phyloP scores from a whole-genome alignment of 2,113 vertebrate species.

The Anseranas semipalmata region DNA sequence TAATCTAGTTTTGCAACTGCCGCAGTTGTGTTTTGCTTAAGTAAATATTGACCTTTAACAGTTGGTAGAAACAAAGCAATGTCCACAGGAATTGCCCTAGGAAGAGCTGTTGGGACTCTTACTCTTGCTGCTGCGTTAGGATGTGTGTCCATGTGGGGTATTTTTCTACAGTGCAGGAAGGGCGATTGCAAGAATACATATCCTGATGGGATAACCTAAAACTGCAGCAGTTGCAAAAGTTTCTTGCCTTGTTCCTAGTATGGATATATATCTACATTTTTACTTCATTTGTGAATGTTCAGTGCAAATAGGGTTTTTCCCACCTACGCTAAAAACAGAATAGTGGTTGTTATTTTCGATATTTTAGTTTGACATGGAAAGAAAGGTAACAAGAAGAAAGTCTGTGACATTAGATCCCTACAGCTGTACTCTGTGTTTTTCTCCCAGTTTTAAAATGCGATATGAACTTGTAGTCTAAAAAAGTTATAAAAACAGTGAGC shows the following conservation, averaged over 20 bases:
- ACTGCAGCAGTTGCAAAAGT: neutral
- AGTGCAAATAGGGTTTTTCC: neutral
- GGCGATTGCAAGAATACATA: neutral
- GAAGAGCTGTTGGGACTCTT: neutral
- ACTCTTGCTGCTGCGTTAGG: accelerated
- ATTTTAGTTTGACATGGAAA: neutral
- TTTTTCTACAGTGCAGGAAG: neutral
- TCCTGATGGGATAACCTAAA: neutral
- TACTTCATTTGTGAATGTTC: neutral
- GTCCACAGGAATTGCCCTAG: neutral
- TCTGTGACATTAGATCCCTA: neutral
- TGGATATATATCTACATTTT: neutral
- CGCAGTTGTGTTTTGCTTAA: neutral
- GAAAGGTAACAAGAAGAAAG: neutral
- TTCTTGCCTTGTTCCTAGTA: neutral
- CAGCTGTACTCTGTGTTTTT: neutral
- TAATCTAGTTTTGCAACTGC: neutral
- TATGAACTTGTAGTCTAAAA: neutral
- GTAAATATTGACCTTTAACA: neutral
- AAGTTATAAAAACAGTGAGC: neutral
- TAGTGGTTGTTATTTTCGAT: neutral
- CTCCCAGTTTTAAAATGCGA: neutral
- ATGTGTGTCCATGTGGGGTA: neutral
- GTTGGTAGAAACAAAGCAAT: neutral
- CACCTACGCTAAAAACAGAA: neutral